Base-by-base conservation (phyloP, 2,888 invertebrate species). In the Philopedon plagiatum region DNA sequence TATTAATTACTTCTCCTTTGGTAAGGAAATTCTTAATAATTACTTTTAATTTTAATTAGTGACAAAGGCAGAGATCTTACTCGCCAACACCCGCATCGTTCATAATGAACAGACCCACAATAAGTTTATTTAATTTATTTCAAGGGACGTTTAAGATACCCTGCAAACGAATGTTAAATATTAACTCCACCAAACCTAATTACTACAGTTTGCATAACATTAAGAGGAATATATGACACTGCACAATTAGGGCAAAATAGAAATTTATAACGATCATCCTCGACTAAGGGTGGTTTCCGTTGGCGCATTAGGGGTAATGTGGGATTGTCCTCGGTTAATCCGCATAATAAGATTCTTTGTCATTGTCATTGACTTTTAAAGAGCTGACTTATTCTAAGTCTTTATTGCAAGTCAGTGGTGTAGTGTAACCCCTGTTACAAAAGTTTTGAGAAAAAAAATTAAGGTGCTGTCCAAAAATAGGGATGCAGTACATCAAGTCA, bases 281-380 rank as follows among this genome's bases (percentile, higher is more conserved):
- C 26, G n/a, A 21, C 63, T 13, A 29, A 57, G 61, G 49, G 39
- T 46, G 64, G 70, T 58, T 70, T 64, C 57, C 51, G 57, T 34
- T 34, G 39, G 57, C 34, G 49, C 70, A 64, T 70, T 70, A 70
- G 29, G 64, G 64, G 61, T 63, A 75, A 68, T 66, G 68, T 64
- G 63, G 71, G 58, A 73, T 80, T 76, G 80, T 77, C 79, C 78
- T 77, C 78, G 79, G 79, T 82, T 83, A 83, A 83, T 82, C 81
- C 79, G 82, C 79, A 83, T 83, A 83, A 83, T 83, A 83, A 82
- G 82, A 77, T 79, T 78, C 80, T 83, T 81, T 81, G 78, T 83
- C 83, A 83, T 79, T 80, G 83, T 82, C 83, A 75, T 71, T 72
- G 78, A 72, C 76, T 76, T 75, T 76, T 75, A 76, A 79, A 79